These are phyloP conservation scores for Himalopsyche phryganea DNA, from an alignment of 1,140 invertebrate genomes.

Conservation along the genomic window DNA sequence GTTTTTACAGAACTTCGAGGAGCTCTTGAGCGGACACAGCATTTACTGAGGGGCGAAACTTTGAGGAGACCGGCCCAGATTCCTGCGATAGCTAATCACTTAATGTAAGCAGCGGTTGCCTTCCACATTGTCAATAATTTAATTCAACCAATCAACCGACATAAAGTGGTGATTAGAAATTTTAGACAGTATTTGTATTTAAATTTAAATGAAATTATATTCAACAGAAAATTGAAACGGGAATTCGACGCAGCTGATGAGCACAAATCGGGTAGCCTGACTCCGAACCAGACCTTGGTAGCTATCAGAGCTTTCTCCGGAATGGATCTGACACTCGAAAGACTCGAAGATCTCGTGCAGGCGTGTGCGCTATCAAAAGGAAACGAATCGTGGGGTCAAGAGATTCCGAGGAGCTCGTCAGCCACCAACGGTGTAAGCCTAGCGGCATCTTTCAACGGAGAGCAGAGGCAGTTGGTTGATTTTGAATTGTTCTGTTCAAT, in stretches of 20 bases:
- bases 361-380: conserved; percentile 37
- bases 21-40: conserved; percentile 59
- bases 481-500: conserved; percentile 58
- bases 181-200: too few relatives aligned
- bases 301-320: conserved; percentile 23
- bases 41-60: conserved; percentile 49
- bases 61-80: conserved; percentile 41
- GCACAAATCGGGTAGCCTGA: conserved; percentile 16
- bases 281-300: conserved; percentile 30
- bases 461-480: conserved; percentile 35
- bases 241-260: conserved; percentile 47
- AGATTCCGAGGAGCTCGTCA: conserved; percentile 7
- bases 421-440: conserved; percentile 34
- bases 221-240: conserved; percentile 39
- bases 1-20: conserved; percentile 60
- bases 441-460: conserved; percentile 28
- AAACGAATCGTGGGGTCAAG: conserved; percentile 40
- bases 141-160: too few relatives aligned
- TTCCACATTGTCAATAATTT: too few relatives aligned
- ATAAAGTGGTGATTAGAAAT: too few relatives aligned
- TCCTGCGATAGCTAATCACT: conserved; percentile 24
- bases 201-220: too few relatives aligned
- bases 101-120: too few relatives aligned
- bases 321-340: conserved; percentile 5
- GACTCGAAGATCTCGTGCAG: conserved; percentile 13